Evolutionary conservation across 2,888 invertebrate genomes (phyloP), one percentile per base, ranked within the genome.

Genomic region (Drosophila paracracens): DNA sequence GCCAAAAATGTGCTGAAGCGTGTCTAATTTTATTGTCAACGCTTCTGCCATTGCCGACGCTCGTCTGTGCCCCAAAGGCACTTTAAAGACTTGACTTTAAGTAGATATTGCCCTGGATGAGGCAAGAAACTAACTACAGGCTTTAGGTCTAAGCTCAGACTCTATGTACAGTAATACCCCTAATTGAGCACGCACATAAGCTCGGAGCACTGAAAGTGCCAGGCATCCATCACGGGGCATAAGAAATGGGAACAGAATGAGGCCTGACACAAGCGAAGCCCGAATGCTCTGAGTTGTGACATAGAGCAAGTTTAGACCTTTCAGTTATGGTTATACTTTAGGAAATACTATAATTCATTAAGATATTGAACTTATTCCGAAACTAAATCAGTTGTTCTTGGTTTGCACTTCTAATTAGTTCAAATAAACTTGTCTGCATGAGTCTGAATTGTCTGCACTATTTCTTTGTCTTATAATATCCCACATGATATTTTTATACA

Each of bases 1-100:
- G 74, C 83, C 83, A 76, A 81, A 89, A 89, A 88, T 85, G 86
- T 86, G 88, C 65, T 88, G 82, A 83, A 82, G 83, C 77, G 73
- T 85, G 83, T 89, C 78, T 89, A 88, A 87, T 84, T 82, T 84
- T 74, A 88, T 89, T 86, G 81, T 83, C 81, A 81, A 74, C 75
- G 74, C 56, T 65, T 10, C 38, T 50, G 13, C 46, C 50, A 5
- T 18, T 29, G 53, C 35, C 61, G 48, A 46, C 33, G 18, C 35
- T 46, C 16, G 59, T 61, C 72, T 61, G 60, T 50, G 63, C 54
- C 62, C 33, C 33, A 27, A 52, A n/a, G 63, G 53, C 70, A 25
- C 48, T 61, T 81, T 74, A 68, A 74, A 72, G 61, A n/a, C 40
- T n/a, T 18, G 10, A 31, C 52, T 46, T 52, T 21, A 16, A 59